Evolutionary conservation across 2,797 vertebrate genomes (phyloP), one percentile per base, ranked within the genome.

Genomic region (Sebastes umbrosus): DNA sequence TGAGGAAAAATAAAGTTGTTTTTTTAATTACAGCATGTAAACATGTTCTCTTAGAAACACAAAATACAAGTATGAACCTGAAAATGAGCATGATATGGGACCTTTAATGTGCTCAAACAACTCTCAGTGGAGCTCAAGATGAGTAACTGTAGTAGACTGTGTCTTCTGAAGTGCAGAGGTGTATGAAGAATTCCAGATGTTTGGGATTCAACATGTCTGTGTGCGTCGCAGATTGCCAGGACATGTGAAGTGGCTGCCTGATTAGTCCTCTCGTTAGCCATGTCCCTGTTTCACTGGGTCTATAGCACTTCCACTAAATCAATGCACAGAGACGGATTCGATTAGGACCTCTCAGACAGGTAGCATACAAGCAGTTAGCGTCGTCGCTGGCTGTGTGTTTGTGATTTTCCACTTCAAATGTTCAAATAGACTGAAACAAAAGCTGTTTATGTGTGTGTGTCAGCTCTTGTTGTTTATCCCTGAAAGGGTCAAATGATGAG

Each of bases 221-320:
- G 64, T 62, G 68, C 54, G 54, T 52, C 25, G 32, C 81, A 77
- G 60, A 67, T 78, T 79, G 34, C 55, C 68, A 13, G 59, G 60
- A 32, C 77, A 69, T 68, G 70, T 85, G 77, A 86, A 83, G 75
- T 65, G 75, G 64, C 68, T 64, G 57, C 57, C 72, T 83, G 79
- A 91, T 86, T 80, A 72, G 73, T 32, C 69, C 78, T 84, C 63
- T 77, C n/a, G 46, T 80, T 88, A 70, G 52, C 66, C 4, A 22
- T 36, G 58, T 54, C 4, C 13, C 52, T 66, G 75, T 86, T 93
- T 75, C 68, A 29, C 67, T 59, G 58, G 58, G 67, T 90, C 91
- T 87, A 85, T 74, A 83, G 83, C 82, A 74, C 76, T 79, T 89
- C 80, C 69, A 72, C 92, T 91, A 84, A 93, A 93, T 92, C 92